Conservation (phyloP, 2,113 vertebrate species). For the Clupea harengus region DNA sequence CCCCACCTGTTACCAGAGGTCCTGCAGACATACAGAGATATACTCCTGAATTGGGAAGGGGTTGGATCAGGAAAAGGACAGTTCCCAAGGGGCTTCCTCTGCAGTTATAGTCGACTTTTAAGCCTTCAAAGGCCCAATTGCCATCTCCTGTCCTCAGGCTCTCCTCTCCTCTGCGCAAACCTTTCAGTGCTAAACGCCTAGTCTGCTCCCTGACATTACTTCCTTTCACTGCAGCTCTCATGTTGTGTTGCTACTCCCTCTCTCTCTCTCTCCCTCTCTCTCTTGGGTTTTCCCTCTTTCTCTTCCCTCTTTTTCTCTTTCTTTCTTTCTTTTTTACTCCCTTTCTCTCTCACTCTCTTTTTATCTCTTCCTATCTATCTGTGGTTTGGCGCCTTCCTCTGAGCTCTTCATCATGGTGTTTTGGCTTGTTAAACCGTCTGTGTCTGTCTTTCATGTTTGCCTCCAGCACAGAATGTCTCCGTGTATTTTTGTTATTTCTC, state of each 20-base stretch:
- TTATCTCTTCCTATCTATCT: background rate
- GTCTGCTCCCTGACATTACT: conserved; percentile 40
- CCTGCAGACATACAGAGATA: background rate
- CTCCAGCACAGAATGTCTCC: conserved; percentile 53
- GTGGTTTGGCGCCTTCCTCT: background rate
- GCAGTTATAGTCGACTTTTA: background rate
- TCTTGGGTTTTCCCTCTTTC: background rate
- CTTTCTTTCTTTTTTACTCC: background rate
- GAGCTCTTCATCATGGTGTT: conserved; percentile 1
- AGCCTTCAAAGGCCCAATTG: conserved; percentile 45
- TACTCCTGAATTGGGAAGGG: background rate
- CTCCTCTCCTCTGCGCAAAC: conserved; percentile 29
- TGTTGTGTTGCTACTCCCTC: background rate
- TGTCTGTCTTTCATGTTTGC: conserved; percentile 48
- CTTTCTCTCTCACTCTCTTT: background rate
- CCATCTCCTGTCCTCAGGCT: conserved; percentile 11
- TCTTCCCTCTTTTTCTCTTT: background rate
- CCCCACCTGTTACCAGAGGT: background rate
- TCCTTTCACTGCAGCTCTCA: conserved; percentile 25
- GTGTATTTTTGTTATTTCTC: conserved; percentile 48
- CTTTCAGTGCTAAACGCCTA: conserved; percentile 32
- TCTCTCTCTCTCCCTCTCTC: background rate
- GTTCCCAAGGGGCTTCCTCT: background rate
- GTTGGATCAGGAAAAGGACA: background rate
- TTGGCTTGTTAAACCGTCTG: conserved; percentile 39